Evolutionary conservation across 1,140 invertebrate genomes (phyloP).

Genomic region (Watersipora subatra): DNA sequence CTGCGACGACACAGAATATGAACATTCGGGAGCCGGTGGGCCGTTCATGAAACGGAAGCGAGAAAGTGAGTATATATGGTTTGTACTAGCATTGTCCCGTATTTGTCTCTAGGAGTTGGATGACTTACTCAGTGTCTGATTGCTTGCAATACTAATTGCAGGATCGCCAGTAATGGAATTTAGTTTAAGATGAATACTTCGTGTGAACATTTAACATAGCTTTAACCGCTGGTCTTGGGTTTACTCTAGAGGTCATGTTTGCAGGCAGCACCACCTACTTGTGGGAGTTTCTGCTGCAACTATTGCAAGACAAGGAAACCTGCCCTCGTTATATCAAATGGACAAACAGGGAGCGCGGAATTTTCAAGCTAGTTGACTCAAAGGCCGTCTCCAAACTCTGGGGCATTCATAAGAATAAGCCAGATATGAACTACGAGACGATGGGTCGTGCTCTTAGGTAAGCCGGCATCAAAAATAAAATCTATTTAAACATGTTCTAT

Average conservation of each 20-base stretch:
- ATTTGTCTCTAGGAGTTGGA: too few species aligned
- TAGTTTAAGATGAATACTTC: too few species aligned
- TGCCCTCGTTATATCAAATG: constrained; percentile 98
- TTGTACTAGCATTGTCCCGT: too few species aligned
- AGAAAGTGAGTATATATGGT: background rate
- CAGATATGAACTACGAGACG: constrained; percentile 99
- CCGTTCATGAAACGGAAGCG: background rate
- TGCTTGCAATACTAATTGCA: too few species aligned
- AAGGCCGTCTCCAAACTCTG: constrained; percentile 94
- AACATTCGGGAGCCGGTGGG: background rate
- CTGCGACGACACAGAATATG: background rate
- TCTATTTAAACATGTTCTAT: too few species aligned
- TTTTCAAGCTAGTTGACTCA: constrained; percentile 97
- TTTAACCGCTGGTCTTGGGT: too few species aligned
- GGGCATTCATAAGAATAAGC: constrained; percentile 99
- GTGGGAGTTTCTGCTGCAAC: constrained; percentile 95
- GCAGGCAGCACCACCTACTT: constrained; percentile 73
- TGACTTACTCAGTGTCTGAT: too few species aligned
- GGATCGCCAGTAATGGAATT: too few species aligned
- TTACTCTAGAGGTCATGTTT: too few species aligned
- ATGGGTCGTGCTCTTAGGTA: constrained; percentile 91
- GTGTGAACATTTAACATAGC: too few species aligned
- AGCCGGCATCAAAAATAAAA: constrained; percentile 11
- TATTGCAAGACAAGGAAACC: constrained; percentile 91
- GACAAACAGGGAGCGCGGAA: constrained; percentile 93